A percentile compares a stretch with the other conserved stretches of the same genome.
Evolutionary conservation across 2,888 invertebrate species (phyloP).

Genomic region (Cephonodes hylas): DNA sequence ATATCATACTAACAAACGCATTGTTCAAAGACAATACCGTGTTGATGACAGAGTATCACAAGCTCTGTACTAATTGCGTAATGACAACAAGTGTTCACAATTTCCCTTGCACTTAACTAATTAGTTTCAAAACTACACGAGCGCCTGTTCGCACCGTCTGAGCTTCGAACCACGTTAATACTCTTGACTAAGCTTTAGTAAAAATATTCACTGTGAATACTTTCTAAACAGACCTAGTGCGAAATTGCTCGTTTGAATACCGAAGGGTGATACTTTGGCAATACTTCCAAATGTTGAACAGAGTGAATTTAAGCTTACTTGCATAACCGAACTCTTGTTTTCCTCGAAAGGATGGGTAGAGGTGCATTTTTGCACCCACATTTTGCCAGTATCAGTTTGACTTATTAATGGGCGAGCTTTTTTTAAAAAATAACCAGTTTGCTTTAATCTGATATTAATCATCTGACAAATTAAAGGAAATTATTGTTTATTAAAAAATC

Average conservation of each 20-base stretch:
- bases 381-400: too few species aligned
- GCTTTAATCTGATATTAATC: too few species aligned
- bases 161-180: neutral
- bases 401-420: too few species aligned
- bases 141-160: conserved; percentile 23
- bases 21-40: neutral
- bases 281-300: neutral
- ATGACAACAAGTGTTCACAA: conserved; percentile 15
- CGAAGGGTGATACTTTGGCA: neutral
- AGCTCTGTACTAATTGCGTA: conserved; percentile 10
- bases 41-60: neutral
- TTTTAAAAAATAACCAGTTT: too few species aligned
- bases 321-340: too few species aligned
- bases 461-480: too few species aligned
- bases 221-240: neutral
- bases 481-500: too few species aligned
- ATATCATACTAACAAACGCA: neutral
- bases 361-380: too few species aligned
- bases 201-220: neutral
- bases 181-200: neutral
- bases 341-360: too few species aligned
- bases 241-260: neutral
- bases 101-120: conserved; percentile 21
- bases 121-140: conserved; percentile 11
- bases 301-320: neutral